These are phyloP conservation scores for Darevskia mixta DNA, from an alignment of 2,797 vertebrate genomes.

Conservation along the genomic window DNA sequence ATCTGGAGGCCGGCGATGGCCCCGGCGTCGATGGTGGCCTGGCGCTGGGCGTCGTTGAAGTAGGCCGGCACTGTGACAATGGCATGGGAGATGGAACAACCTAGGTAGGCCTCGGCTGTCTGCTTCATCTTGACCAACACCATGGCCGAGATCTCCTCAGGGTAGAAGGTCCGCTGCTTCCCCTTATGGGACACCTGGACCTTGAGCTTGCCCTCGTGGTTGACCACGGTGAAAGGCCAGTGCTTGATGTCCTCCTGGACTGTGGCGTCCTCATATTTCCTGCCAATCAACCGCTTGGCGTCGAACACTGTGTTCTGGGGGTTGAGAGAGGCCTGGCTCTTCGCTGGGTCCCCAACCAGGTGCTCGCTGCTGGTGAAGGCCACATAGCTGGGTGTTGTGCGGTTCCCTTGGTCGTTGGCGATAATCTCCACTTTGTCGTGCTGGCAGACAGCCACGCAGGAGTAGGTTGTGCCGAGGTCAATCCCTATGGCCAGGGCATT, in stretches of 20 bases:
- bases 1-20: conserved; percentile 53
- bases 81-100: conserved; percentile 45
- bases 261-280: neutral
- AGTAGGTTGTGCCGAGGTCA: conserved; percentile 73
- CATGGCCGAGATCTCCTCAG: conserved; percentile 54
- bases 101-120: conserved; percentile 51
- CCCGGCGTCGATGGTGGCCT: conserved; percentile 59
- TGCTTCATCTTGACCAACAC: conserved; percentile 60
- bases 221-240: conserved; percentile 40
- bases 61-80: conserved; percentile 57
- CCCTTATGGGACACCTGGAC: conserved; percentile 49
- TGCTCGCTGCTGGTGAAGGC: conserved; percentile 50
- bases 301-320: conserved; percentile 25
- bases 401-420: conserved; percentile 73
- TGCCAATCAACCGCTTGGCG: conserved; percentile 25
- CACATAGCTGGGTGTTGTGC: conserved; percentile 55
- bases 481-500: conserved; percentile 68
- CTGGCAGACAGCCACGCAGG: conserved; percentile 68
- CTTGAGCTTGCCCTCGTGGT: conserved; percentile 46
- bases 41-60: conserved; percentile 58
- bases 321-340: conserved; percentile 57
- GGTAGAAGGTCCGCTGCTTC: conserved; percentile 47
- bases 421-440: conserved; percentile 78
- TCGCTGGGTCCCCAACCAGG: conserved; percentile 51
- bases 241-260: conserved; percentile 38